A percentile compares a stretch with the other conserved stretches of the same genome.
These are phyloP conservation scores for Anarhynchus alexandrinus DNA, from an alignment of 2,113 vertebrate genomes.

Conservation along the genomic window DNA sequence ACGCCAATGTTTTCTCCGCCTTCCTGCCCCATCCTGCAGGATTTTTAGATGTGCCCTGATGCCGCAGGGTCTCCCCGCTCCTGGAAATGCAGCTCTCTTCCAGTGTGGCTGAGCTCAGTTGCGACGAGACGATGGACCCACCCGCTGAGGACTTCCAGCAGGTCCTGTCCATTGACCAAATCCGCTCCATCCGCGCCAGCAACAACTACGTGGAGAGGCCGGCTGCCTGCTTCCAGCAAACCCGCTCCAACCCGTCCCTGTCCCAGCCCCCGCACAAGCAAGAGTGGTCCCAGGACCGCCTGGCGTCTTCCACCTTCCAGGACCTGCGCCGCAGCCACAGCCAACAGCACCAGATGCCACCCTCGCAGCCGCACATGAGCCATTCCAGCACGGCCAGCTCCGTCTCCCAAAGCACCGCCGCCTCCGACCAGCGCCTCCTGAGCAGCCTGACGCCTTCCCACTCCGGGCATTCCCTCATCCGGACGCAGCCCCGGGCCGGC, in stretches of 20 bases:
- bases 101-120: conserved; percentile 61
- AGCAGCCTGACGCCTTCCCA: conserved; percentile 83
- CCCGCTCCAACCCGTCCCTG: conserved; percentile 81
- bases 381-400: conserved; percentile 96
- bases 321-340: conserved; percentile 85
- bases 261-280: conserved; percentile 74
- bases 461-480: conserved; percentile 81
- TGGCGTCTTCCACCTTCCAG: conserved; percentile 65
- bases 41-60: conserved; percentile 89
- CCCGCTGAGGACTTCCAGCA: conserved; percentile 84
- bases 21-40: conserved; percentile 69
- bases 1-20: not conserved
- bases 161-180: conserved; percentile 94
- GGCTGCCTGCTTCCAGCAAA: conserved; percentile 69
- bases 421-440: conserved; percentile 94
- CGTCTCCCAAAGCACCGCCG: conserved; percentile 89
- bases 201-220: conserved; percentile 98
- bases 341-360: conserved; percentile 83
- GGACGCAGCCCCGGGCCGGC: conserved; percentile 82
- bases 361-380: conserved; percentile 83
- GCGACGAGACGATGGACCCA: conserved; percentile 80
- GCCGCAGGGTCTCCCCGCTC: conserved; percentile 24
- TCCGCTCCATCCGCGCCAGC: conserved; percentile 88
- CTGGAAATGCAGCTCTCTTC: conserved; percentile 71
- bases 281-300: conserved; percentile 69